Evolutionary conservation across 2,888 invertebrate species (phyloP).

Genomic region (Drosophila percnosoma): DNA sequence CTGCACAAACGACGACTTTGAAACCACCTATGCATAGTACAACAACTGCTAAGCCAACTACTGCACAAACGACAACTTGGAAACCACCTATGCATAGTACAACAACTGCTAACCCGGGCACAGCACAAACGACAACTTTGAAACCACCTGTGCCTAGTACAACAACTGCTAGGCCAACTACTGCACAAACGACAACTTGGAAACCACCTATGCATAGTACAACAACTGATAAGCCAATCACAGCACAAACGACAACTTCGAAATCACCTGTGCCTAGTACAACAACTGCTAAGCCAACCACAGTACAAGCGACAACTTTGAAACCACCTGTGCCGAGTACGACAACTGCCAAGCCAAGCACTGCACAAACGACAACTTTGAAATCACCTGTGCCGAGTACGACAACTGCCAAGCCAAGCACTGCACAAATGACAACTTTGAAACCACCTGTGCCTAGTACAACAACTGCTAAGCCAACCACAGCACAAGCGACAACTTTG

Average conservation of each 20-base stretch:
- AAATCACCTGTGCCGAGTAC: too few species aligned
- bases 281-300: too few species aligned
- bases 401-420: too few species aligned
- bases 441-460: too few species aligned
- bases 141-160: background rate
- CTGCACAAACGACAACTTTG: too few species aligned
- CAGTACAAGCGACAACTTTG: accelerated
- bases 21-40: background rate
- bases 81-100: background rate
- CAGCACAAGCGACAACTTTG: too few species aligned
- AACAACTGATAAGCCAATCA: background rate
- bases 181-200: accelerated
- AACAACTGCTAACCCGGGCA: background rate
- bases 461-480: too few species aligned
- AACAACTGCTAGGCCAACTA: background rate
- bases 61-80: background rate
- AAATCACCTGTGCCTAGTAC: too few species aligned
- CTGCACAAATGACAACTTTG: too few species aligned
- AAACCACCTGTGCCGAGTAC: too few species aligned
- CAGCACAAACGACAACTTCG: background rate
- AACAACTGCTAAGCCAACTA: background rate
- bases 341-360: too few species aligned
- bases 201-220: background rate
- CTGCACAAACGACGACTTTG: background rate
- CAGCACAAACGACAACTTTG: background rate